Conservation (phyloP, 2,113 vertebrate species). For the Mirounga angustirostris region DNA sequence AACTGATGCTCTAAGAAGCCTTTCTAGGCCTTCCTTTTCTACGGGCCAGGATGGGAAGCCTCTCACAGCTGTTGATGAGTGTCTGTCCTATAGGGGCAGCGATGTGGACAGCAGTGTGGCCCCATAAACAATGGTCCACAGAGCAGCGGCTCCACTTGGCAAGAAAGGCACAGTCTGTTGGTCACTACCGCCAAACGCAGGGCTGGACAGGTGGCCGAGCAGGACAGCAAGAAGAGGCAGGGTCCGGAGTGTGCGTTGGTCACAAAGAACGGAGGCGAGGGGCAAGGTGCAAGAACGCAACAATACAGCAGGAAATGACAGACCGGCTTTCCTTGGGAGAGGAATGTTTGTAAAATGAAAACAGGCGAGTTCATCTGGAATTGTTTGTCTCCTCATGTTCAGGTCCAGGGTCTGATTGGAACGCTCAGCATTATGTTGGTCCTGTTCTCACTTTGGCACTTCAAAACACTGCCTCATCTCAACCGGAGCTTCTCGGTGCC, state of each 20-base stretch:
- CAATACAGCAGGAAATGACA: not conserved
- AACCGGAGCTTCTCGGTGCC: not conserved
- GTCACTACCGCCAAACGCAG: not conserved
- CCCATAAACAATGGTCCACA: constrained; percentile 33
- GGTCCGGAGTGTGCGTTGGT: not conserved
- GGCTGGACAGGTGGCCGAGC: not conserved
- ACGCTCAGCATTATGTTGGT: not conserved
- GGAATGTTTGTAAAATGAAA: not conserved
- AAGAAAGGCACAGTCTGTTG: not conserved
- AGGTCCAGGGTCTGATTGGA: not conserved
- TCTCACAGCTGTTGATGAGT: constrained; percentile 47
- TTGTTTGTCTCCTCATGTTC: not conserved
- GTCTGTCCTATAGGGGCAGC: constrained; percentile 28
- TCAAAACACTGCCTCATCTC: not conserved
- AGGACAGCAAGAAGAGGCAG: not conserved
- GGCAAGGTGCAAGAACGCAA: not conserved
- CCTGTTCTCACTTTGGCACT: not conserved
- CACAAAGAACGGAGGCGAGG: not conserved
- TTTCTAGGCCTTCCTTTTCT: constrained; percentile 40
- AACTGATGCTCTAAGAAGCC: constrained; percentile 52
- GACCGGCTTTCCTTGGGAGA: not conserved
- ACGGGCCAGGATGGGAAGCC: not conserved
- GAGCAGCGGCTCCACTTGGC: not conserved
- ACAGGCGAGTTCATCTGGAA: not conserved
- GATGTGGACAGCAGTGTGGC: not conserved